Base-by-base conservation (phyloP, 2,888 invertebrate genomes). In the Panopea generosa region DNA sequence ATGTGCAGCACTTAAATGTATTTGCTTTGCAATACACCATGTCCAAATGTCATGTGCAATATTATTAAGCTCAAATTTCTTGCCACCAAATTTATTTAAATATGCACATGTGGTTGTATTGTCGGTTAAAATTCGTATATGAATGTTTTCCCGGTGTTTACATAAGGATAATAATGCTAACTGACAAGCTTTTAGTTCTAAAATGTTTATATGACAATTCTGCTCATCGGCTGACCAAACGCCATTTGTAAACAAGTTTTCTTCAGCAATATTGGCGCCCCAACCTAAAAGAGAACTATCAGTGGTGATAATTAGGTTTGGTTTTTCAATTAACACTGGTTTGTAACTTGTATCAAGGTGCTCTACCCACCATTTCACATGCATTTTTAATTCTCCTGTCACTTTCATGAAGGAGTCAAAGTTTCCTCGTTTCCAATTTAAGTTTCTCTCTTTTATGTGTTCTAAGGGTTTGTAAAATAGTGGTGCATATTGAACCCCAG, bases 401-500 rank as follows among this genome's bases (percentile, higher is more conserved):
- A 69, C 24, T 9, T 7, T 22, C 50, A 62, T 60, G 18, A 47
- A 33, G 14, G 38, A 40, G 14, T 74, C 63, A 65, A 66, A 78
- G 43, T 78, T 66, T 11, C 74, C 78, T 29, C 22, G 26, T 16
- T 61, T 33, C 4, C 16, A 14, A 56, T 61, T 63, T 20, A 77
- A 52, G 9, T 53, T 52, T 49, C 27, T 18, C 22, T 57, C 69
- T 63, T 71, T 79, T 18, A 55, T 52, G 20, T 56, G 56, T 62
- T 78, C 70, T 40, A 74, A 38, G 11, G 38, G 33, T 22, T 68
- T 72, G 24, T 69, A 68, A 49, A 49, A 66, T 27, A 81, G 49
- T 22, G 52, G 63, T 2, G 67, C 77, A 74, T 65, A 65, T 55
- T 57, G 50, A 9, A 71, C 70, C 2, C 65, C 77, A 40, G 74